phyloP scores from a whole-genome alignment of 2,888 invertebrate genomes.

The Drosophila picticornis region DNA sequence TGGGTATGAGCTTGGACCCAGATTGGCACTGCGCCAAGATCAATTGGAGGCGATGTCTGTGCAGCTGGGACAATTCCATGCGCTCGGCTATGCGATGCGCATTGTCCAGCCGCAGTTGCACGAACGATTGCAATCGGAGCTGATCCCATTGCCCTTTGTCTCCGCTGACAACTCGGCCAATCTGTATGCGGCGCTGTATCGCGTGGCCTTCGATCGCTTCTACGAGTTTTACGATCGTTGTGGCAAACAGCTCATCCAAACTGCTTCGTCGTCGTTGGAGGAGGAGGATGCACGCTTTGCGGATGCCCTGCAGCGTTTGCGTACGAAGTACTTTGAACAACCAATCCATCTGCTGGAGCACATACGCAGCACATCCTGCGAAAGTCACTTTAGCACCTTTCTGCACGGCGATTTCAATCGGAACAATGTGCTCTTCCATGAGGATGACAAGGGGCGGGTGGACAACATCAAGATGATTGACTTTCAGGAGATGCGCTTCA shows the following conservation, averaged over 20 bases:
- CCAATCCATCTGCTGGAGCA: slow-evolving; percentile 79
- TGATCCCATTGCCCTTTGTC: slow-evolving; percentile 76
- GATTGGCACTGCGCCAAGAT: slow-evolving; percentile 70
- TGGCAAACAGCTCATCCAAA: slow-evolving; percentile 34
- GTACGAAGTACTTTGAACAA: slow-evolving; percentile 69
- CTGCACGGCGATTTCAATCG: slow-evolving; percentile 84
- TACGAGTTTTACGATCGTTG: slow-evolving; percentile 79
- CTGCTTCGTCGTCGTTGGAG: background rate
- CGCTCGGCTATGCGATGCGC: slow-evolving; percentile 78
- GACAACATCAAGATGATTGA: slow-evolving; percentile 82
- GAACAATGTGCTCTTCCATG: slow-evolving; percentile 84
- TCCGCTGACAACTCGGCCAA: slow-evolving; percentile 57
- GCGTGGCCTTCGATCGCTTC: slow-evolving; percentile 82
- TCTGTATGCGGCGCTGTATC: slow-evolving; percentile 77
- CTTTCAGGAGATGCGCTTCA: slow-evolving; percentile 84
- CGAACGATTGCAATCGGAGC: slow-evolving; percentile 64
- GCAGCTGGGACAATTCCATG: slow-evolving; percentile 81
- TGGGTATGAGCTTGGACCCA: slow-evolving; percentile 82
- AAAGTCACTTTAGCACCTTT: slow-evolving; percentile 78
- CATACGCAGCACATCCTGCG: slow-evolving; percentile 63
- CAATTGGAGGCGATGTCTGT: slow-evolving; percentile 80
- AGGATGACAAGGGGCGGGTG: slow-evolving; percentile 58
- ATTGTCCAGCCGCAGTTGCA: slow-evolving; percentile 71
- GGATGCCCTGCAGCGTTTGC: slow-evolving; percentile 64
- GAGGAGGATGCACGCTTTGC: slow-evolving; percentile 26